Evolutionary conservation across 2,888 invertebrate genomes (phyloP).

Genomic region (Callimorpha dominula): DNA sequence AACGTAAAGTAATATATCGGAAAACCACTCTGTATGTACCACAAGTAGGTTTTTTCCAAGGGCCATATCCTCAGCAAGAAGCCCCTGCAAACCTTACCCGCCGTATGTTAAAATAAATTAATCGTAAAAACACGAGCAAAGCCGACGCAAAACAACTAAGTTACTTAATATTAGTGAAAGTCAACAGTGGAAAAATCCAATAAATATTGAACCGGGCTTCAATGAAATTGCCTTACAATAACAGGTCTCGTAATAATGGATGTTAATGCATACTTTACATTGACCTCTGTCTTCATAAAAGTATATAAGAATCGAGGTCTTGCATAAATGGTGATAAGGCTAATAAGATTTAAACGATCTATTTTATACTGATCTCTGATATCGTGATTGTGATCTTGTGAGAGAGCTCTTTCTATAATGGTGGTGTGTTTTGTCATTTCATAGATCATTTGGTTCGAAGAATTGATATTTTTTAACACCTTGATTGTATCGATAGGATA

Average conservation of each 20-base stretch:
- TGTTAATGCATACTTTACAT: not conserved
- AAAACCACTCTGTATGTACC: no score
- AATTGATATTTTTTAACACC: no score
- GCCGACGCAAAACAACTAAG: no score
- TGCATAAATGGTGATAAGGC: not conserved
- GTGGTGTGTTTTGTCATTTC: not conserved
- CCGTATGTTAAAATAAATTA: no score
- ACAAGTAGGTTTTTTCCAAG: no score
- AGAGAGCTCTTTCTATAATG: conserved; percentile 6
- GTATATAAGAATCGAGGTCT: not conserved
- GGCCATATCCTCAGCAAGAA: no score
- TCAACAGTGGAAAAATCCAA: conserved; percentile 10
- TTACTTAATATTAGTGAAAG: conserved; percentile 16
- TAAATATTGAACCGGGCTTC: conserved; percentile 7
- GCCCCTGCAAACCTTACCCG: no score
- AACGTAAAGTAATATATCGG: no score
- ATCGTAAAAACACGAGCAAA: conserved; percentile 8
- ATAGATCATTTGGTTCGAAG: not conserved
- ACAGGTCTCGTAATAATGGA: conserved; percentile 2
- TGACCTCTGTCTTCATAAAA: conserved; percentile 1
- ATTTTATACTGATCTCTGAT: conserved; percentile 11
- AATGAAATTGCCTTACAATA: not conserved
- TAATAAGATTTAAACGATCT: not conserved
- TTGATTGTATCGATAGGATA: no score
- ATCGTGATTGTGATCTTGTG: not conserved